Conservation (phyloP, 2,888 invertebrate genomes). For the Philhelius pedissequus region DNA sequence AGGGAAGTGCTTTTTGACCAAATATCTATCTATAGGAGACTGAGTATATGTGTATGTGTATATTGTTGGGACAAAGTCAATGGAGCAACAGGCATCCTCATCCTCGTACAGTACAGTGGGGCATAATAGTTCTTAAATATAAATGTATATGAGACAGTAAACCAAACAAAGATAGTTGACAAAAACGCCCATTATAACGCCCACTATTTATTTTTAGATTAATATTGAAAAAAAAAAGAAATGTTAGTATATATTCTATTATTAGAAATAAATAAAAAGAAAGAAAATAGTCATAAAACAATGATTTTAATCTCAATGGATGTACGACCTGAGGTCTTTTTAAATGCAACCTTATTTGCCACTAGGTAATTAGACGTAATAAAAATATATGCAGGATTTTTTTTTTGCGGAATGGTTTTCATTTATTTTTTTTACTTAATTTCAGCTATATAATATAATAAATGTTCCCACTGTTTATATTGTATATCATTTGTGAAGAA, state of each 20-base stretch:
- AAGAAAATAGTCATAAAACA: too few relatives aligned
- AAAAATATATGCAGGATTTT: too few relatives aligned
- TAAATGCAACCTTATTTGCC: too few relatives aligned
- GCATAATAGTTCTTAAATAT: neutral
- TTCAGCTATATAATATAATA: neutral
- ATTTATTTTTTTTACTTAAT: neutral
- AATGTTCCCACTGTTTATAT: neutral
- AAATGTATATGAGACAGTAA: too few relatives aligned
- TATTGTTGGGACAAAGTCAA: neutral
- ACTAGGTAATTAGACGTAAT: too few relatives aligned
- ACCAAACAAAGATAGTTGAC: too few relatives aligned
- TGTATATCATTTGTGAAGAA: neutral
- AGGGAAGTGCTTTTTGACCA: constrained; percentile 1
- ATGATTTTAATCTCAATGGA: too few relatives aligned
- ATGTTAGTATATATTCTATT: too few relatives aligned
- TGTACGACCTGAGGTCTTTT: too few relatives aligned
- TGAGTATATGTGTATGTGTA: neutral
- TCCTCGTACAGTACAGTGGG: neutral
- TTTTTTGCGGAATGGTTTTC: too few relatives aligned
- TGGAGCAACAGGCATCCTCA: constrained; percentile 36
- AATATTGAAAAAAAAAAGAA: too few relatives aligned
- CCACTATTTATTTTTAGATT: neutral
- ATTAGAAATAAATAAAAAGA: too few relatives aligned
- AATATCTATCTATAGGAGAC: neutral
- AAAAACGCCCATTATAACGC: neutral